Percentiles rank a stretch among this genome's conserved stretches.
These are phyloP conservation scores for Sycophila sp. DNA, from an alignment of 1,140 invertebrate species.

Conservation along the genomic window DNA sequence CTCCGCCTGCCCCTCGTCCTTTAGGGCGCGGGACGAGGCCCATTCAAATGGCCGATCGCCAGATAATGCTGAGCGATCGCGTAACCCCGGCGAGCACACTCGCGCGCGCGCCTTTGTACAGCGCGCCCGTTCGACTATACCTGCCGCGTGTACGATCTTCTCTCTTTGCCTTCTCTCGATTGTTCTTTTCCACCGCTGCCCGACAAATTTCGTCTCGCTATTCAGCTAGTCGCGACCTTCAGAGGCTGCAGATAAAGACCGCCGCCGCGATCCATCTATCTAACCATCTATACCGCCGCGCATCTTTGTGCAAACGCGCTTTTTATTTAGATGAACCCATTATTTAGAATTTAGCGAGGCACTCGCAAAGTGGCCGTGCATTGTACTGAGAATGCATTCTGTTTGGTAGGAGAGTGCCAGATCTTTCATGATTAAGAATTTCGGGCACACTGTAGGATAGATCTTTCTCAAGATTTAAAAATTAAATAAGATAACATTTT, in stretches of 20 bases:
- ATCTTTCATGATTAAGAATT: too few relatives aligned
- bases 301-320: too few relatives aligned
- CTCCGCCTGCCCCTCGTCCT: background rate
- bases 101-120: background rate
- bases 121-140: conserved; percentile 7
- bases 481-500: too few relatives aligned
- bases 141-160: background rate
- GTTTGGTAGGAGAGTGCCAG: too few relatives aligned
- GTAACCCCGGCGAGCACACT: background rate
- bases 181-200: conserved; percentile 7
- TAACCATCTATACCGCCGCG: too few relatives aligned
- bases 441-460: too few relatives aligned
- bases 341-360: too few relatives aligned
- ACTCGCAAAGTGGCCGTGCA: too few relatives aligned
- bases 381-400: too few relatives aligned
- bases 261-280: background rate
- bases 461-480: too few relatives aligned
- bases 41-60: conserved; percentile 33
- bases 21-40: background rate
- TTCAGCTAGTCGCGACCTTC: conserved; percentile 22
- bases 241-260: conserved; percentile 4
- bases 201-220: conserved; percentile 11
- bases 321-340: too few relatives aligned
- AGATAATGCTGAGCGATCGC: conserved; percentile 27
- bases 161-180: background rate